Evolutionary conservation across 2,888 invertebrate species (phyloP).

Genomic region (Apamea monoglypha): DNA sequence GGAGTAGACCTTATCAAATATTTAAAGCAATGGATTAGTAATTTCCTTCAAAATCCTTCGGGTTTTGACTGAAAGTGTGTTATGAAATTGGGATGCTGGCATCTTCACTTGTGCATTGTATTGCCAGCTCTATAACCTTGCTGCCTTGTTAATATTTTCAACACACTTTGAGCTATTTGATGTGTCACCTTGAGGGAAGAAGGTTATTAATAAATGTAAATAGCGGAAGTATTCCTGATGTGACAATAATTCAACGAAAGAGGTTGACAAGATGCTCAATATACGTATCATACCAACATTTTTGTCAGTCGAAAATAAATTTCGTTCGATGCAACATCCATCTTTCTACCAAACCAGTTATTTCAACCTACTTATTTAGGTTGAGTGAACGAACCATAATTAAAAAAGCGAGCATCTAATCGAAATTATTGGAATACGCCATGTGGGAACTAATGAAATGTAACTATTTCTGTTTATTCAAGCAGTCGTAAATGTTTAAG

Average conservation of each 20-base stretch:
- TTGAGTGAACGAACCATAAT: conserved; percentile 55
- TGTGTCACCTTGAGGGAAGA: background rate
- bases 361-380: conserved; percentile 41
- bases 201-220: background rate
- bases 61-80: background rate
- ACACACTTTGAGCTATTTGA: background rate
- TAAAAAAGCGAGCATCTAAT: conserved; percentile 62
- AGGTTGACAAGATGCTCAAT: conserved; percentile 10
- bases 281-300: conserved; percentile 24
- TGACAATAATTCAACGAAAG: conserved; percentile 11
- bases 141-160: background rate
- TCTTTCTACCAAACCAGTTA: conserved; percentile 52
- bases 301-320: conserved; percentile 48
- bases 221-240: background rate
- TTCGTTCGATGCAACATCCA: conserved; percentile 51
- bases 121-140: background rate
- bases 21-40: background rate
- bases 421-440: conserved; percentile 44
- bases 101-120: background rate
- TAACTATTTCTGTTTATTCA: conserved; percentile 60
- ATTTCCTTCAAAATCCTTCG: background rate
- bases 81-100: background rate
- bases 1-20: background rate
- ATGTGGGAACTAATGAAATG: conserved; percentile 60
- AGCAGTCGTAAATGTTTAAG: conserved; percentile 54